Evolutionary conservation across 1,140 invertebrate genomes (phyloP), one percentile per base, ranked within the genome.

Genomic region (Saccostrea echinata): DNA sequence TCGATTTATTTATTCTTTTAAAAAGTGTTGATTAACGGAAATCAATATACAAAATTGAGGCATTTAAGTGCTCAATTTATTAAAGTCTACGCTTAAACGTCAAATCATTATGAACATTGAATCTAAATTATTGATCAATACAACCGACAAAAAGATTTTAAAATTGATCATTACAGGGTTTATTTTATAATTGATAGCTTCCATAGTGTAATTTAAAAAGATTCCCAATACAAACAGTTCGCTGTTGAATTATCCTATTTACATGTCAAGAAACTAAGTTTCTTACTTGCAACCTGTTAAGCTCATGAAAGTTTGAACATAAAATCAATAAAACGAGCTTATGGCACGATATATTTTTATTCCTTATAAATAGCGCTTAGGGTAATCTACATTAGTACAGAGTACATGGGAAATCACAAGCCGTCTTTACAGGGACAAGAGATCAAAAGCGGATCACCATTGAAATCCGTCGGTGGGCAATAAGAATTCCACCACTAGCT

Each of bases 331-430:
- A 33, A 76, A 76, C 33, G 30, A 27, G 68, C 68, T 76, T 76
- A 76, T 76, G 27, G 68, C 27, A 13, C 13, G 68, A 30, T 30
- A 76, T 76, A 68, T 76, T 76, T 76, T 76, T 33, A 76, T 76
- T 76, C 68, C 30, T 30, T 76, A 76, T 27, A 76, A 76, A 76
- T 33, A 76, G 68, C 68, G 68, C 68, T 76, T 76, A 76, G 24
- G 27, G 24, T 76, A 76, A 76, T 76, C 68, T 76, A 11, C 16
- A 76, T 76, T 76, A 33, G 68, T 33, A 43, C 9, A 18, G 68
- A 76, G 68, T 76, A 30, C 68, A 76, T 76, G 68, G 30, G 68
- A 76, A 76, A 76, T 76, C 27, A 76, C 24, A 76, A 35, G 68
- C 68, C 27, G 30, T 30, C 12, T 76, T 76, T 33, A 76, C 27